Conservation (phyloP, 2,113 vertebrate genomes). For the Mionectes macconnelli region DNA sequence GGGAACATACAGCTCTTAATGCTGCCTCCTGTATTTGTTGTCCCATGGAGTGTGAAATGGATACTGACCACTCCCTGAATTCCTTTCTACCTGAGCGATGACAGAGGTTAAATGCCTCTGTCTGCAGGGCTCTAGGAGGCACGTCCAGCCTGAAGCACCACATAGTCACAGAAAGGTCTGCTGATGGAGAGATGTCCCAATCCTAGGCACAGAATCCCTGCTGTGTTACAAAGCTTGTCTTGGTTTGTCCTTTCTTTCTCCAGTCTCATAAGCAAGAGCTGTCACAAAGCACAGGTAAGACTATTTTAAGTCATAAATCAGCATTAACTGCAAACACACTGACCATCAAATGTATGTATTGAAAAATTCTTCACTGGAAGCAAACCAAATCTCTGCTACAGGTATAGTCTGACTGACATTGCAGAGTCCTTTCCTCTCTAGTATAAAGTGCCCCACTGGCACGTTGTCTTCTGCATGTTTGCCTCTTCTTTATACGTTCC, state of each 20-base stretch:
- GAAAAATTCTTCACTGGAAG: background rate
- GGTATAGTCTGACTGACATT: background rate
- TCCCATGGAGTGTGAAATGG: background rate
- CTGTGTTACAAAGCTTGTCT: background rate
- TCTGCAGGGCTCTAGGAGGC: background rate
- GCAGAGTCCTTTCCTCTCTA: background rate
- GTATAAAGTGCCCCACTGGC: background rate
- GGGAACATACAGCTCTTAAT: background rate
- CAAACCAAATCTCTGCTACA: background rate
- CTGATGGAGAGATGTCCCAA: background rate
- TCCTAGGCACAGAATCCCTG: background rate
- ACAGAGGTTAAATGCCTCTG: background rate
- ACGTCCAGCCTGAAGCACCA: background rate
- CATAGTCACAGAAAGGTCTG: background rate
- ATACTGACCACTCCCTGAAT: background rate
- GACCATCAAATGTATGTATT: background rate
- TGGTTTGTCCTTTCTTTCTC: background rate
- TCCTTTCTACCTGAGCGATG: background rate
- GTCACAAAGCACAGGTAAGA: background rate
- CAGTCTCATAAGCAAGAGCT: background rate
- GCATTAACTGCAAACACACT: background rate
- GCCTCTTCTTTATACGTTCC: background rate
- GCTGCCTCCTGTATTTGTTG: background rate
- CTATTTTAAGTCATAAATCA: background rate
- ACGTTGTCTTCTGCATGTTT: background rate